Base-by-base conservation (phyloP, 2,797 vertebrate species). In the Calcarius lapponicus region DNA sequence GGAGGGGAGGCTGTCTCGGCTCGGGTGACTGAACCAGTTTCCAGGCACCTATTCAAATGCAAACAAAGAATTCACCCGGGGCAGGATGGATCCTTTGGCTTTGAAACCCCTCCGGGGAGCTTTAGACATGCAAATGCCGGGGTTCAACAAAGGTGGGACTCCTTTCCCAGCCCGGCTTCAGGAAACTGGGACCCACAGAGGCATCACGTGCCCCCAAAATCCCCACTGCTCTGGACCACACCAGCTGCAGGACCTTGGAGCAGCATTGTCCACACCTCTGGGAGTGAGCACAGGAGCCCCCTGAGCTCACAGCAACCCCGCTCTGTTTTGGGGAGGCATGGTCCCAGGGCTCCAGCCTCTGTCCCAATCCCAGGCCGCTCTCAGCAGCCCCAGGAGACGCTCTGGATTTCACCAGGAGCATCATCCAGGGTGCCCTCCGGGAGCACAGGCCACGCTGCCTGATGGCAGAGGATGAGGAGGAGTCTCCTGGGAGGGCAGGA, bases 11-110 rank as follows among this genome's bases (percentile, higher is more conserved):
- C 47, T 28, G 58, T 8, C 42, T 7, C 53, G 36, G 85, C 60
- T 74, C 53, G 1, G 4, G 56, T 73, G 76, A 80, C 78, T 1
- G 28, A 78, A 15, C 51, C 56, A 13, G 78, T 89, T 93, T 80
- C 78, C 88, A 87, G 78, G 65, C 75, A 80, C 28, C 76, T 60
- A 74, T 87, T 94, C 71, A 85, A 83, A 71, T 25, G 64, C 84
- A 80, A 89, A 94, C 65, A 73, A 40, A 79, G 76, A 78, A 81
- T 38, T 83, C 70, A 78, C 21, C 47, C 74, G 31, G 65, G 43
- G 66, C 83, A 61, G 87, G 67, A 56, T 11, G 38, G 76, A 69
- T 80, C 71, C 3, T 38, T 48, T 32, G 87, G 50, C 69, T 86
- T 61, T 43, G 38, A 60, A 85, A 71, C 31, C 31, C 51, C 53